A percentile compares a stretch with the other conserved stretches of the same genome.
Evolutionary conservation across 1,140 invertebrate genomes (phyloP).

Genomic region (Meloidogyne floridensis): DNA sequence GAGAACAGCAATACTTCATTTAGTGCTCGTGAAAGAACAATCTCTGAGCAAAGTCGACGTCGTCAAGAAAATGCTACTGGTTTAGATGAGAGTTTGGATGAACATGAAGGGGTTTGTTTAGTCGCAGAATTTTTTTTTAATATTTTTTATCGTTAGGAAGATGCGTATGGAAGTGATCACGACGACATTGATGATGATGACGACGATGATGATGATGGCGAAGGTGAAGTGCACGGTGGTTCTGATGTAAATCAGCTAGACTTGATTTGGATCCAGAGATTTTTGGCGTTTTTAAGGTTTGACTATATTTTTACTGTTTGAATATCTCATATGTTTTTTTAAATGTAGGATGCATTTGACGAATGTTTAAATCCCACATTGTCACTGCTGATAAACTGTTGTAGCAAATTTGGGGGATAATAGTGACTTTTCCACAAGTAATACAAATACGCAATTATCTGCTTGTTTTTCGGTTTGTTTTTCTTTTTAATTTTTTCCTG

Average conservation of each 20-base stretch:
- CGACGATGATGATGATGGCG: constrained; percentile 59
- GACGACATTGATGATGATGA: constrained; percentile 51
- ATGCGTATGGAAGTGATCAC: constrained; percentile 69
- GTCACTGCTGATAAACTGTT: constrained; percentile 28
- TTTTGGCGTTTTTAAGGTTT: no score
- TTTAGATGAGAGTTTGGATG: not conserved
- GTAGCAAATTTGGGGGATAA: constrained; percentile 13
- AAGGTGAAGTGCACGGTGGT: constrained; percentile 61
- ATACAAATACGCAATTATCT: constrained; percentile 21
- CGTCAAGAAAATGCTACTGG: not conserved
- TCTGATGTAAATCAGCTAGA: constrained; percentile 62
- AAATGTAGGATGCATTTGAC: no score
- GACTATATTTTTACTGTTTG: no score
- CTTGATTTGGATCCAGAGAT: no score
- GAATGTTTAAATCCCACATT: no score
- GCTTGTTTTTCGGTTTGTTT: constrained; percentile 14
- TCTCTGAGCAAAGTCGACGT: constrained; percentile 1
- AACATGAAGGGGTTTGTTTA: not conserved
- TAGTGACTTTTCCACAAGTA: constrained; percentile 14
- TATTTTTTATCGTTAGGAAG: not conserved
- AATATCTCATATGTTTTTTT: no score
- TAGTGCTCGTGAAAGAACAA: constrained; percentile 19
- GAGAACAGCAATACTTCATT: constrained; percentile 28
- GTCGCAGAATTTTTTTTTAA: not conserved
- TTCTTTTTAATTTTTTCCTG: constrained; percentile 16